Evolutionary conservation across 2,797 vertebrate genomes (phyloP).

Genomic region (Liparis tanakae): DNA sequence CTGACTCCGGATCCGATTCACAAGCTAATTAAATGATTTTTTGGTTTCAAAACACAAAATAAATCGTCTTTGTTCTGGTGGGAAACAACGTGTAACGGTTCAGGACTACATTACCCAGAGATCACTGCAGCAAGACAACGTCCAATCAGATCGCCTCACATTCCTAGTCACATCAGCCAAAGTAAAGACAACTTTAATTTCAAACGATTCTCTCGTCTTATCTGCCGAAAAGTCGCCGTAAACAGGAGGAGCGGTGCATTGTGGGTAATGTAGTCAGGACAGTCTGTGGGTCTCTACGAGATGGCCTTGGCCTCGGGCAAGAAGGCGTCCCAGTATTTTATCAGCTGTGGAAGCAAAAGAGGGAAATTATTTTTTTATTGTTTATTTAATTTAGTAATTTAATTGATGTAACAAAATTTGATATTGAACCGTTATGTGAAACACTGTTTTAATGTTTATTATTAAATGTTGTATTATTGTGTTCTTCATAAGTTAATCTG

Average conservation of each 20-base stretch:
- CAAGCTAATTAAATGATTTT: not conserved
- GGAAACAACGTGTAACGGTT: not conserved
- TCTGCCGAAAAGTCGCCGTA: slow-evolving; percentile 49
- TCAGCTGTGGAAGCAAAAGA: slow-evolving; percentile 83
- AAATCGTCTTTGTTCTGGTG: not conserved
- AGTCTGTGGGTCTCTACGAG: slow-evolving; percentile 80
- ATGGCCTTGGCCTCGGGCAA: slow-evolving; percentile 99
- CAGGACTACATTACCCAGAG: slow-evolving; percentile 23
- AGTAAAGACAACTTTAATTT: not conserved
- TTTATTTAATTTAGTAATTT: too few relatives aligned
- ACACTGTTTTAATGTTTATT: not conserved
- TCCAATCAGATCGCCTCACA: slow-evolving; percentile 20
- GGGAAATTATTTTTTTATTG: not conserved
- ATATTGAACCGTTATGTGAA: not conserved
- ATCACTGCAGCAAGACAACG: slow-evolving; percentile 3
- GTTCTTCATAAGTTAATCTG: too few relatives aligned
- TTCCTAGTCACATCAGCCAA: not conserved
- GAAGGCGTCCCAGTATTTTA: slow-evolving; percentile 99
- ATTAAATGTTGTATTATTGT: too few relatives aligned
- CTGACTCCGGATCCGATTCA: slow-evolving; percentile 35
- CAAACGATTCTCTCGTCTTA: slow-evolving; percentile 29
- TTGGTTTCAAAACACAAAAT: not conserved
- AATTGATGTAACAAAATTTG: not conserved
- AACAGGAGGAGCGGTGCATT: slow-evolving; percentile 70
- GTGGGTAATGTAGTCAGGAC: slow-evolving; percentile 62